These are phyloP conservation scores for Drosophila eohydei DNA, from an alignment of 2,888 invertebrate species.

Conservation along the genomic window DNA sequence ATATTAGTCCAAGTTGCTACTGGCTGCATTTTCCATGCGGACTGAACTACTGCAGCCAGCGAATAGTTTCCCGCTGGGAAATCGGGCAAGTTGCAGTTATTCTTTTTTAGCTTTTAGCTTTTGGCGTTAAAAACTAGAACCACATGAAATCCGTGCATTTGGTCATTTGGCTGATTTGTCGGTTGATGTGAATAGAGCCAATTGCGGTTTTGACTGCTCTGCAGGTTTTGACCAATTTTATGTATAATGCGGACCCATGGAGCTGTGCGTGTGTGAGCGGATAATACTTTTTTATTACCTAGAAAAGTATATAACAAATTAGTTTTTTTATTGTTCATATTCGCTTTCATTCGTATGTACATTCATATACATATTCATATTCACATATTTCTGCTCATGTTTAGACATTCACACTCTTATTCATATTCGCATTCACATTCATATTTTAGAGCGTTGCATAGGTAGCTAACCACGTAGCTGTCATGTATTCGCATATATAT, in stretches of 20 bases:
- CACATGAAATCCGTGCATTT: constrained; percentile 25
- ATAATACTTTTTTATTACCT: background rate
- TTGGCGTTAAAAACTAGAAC: constrained; percentile 16
- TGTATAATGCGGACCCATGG: too few relatives aligned
- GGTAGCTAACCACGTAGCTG: constrained; percentile 23
- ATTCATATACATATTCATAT: background rate
- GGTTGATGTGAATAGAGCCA: constrained; percentile 19
- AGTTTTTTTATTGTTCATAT: background rate
- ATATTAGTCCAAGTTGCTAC: too few relatives aligned
- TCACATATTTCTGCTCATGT: background rate
- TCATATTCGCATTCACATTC: background rate
- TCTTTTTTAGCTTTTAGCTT: constrained; percentile 5
- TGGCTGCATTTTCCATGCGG: background rate
- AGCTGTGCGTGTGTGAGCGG: background rate
- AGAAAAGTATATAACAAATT: background rate
- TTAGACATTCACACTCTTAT: background rate
- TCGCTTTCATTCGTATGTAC: background rate
- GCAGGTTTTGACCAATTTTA: background rate
- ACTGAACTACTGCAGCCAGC: background rate
- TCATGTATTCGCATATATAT: constrained; percentile 19
- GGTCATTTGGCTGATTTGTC: constrained; percentile 31
- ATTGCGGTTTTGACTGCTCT: constrained; percentile 18
- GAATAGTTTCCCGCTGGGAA: constrained; percentile 7
- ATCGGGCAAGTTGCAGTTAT: background rate
- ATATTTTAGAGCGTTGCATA: constrained; percentile 1